Percentiles rank a stretch among this genome's conserved stretches.
phyloP scores from a whole-genome alignment of 2,797 vertebrate genomes.

The Hapalemur alaotrensis region DNA sequence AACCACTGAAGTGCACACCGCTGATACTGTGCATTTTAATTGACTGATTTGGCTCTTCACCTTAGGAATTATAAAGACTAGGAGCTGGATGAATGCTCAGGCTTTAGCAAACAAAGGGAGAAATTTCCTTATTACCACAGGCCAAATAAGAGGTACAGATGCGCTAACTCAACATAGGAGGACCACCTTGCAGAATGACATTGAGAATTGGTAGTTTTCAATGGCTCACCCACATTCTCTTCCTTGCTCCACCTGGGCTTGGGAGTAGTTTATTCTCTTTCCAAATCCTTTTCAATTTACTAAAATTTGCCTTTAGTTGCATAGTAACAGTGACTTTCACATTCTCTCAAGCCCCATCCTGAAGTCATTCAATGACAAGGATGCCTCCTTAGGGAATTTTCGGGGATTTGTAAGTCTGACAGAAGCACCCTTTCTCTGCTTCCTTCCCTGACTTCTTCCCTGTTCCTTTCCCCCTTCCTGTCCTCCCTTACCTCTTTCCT shows the following conservation, averaged over 20 bases:
- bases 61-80: constrained; percentile 10
- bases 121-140: not conserved
- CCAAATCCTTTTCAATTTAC: not conserved
- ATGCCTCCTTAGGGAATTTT: not conserved
- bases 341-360: not conserved
- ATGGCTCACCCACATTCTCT: not conserved
- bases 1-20: not conserved
- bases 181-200: not conserved
- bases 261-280: not conserved
- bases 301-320: not conserved
- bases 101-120: constrained; percentile 8
- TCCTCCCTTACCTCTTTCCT: rapidly evolving
- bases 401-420: not conserved
- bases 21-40: constrained; percentile 58
- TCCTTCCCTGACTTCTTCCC: rapidly evolving
- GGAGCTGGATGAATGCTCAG: not conserved
- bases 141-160: not conserved
- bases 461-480: not conserved
- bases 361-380: not conserved
- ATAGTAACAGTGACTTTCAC: not conserved
- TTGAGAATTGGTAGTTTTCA: constrained; percentile 57
- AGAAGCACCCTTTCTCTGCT: not conserved
- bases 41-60: constrained; percentile 56
- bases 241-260: not conserved
- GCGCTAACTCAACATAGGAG: constrained; percentile 56